Evolutionary conservation across 1,140 invertebrate genomes (phyloP).

Genomic region (Dinoponera quadriceps): DNA sequence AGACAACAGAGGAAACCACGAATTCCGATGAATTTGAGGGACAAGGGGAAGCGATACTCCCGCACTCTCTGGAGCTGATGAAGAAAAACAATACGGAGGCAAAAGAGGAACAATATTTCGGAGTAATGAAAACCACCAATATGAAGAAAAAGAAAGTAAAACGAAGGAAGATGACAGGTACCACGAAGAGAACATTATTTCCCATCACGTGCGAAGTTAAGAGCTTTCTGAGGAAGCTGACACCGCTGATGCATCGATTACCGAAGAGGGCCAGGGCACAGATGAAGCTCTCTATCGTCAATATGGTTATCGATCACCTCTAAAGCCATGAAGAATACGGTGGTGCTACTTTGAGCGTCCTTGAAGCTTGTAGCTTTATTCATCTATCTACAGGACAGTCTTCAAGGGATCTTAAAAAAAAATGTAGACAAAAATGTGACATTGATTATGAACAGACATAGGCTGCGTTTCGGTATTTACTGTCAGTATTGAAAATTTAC

Average conservation of each 20-base stretch:
- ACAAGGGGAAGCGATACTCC: slow-evolving; percentile 50
- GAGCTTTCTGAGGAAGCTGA: slow-evolving; percentile 80
- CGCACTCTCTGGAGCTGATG: slow-evolving; percentile 47
- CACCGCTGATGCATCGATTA: slow-evolving; percentile 80
- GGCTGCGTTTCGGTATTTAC: too few relatives aligned
- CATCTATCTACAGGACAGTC: too few relatives aligned
- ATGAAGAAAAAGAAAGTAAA: slow-evolving; percentile 33
- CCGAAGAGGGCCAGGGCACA: slow-evolving; percentile 81
- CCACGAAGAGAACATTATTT: slow-evolving; percentile 79
- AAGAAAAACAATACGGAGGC: slow-evolving; percentile 60
- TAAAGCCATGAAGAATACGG: slow-evolving; percentile 68
- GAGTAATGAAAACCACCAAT: slow-evolving; percentile 30
- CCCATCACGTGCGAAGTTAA: slow-evolving; percentile 81
- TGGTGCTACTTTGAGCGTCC: not conserved
- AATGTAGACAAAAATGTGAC: too few relatives aligned
- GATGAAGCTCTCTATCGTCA: slow-evolving; percentile 83
- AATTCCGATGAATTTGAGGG: slow-evolving; percentile 28
- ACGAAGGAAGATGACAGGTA: slow-evolving; percentile 57
- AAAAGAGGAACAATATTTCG: slow-evolving; percentile 60
- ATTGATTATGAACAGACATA: slow-evolving; percentile 18
- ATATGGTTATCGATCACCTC: slow-evolving; percentile 82
- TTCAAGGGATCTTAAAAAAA: too few relatives aligned
- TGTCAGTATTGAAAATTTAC: too few relatives aligned
- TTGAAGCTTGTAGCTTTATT: too few relatives aligned
- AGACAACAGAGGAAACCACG: slow-evolving; percentile 31